Evolutionary conservation across 2,113 vertebrate species (phyloP).

Genomic region (Zosterops pallidus): DNA sequence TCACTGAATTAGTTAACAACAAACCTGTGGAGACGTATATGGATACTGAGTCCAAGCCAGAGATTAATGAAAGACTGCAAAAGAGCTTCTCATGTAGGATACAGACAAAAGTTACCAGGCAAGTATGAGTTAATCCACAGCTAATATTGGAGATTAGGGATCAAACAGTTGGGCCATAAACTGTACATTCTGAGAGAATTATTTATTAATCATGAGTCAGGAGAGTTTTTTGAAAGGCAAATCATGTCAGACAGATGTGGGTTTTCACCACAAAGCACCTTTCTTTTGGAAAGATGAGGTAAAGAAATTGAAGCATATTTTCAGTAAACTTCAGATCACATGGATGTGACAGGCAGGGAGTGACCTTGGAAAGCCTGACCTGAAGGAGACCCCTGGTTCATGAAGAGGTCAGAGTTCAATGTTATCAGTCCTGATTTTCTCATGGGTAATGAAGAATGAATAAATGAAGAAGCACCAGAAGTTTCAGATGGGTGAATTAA

Average conservation of each 20-base stretch:
- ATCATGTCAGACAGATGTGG: slow-evolving; percentile 3
- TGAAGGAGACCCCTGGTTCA: neutral
- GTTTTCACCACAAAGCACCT: neutral
- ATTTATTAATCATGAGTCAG: slow-evolving; percentile 52
- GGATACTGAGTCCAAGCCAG: neutral
- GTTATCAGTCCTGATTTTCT: neutral
- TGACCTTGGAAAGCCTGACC: neutral
- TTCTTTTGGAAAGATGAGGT: neutral
- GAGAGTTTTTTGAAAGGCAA: slow-evolving; percentile 36
- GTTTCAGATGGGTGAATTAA: neutral
- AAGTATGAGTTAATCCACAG: slow-evolving; percentile 29
- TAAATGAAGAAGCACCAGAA: neutral
- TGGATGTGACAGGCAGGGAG: neutral
- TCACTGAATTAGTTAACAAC: neutral
- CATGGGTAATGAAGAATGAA: neutral
- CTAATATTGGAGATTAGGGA: slow-evolving; percentile 24
- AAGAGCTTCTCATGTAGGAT: neutral
- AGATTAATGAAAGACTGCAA: neutral
- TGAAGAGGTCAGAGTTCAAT: neutral
- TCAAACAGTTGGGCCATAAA: slow-evolving; percentile 33
- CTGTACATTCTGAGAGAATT: slow-evolving; percentile 38
- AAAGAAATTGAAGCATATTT: neutral
- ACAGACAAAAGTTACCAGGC: neutral
- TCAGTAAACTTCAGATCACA: neutral
- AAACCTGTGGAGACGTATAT: neutral